These are phyloP conservation scores for Dromococcyx pavoninus DNA, from an alignment of 2,797 vertebrate genomes.

Conservation along the genomic window DNA sequence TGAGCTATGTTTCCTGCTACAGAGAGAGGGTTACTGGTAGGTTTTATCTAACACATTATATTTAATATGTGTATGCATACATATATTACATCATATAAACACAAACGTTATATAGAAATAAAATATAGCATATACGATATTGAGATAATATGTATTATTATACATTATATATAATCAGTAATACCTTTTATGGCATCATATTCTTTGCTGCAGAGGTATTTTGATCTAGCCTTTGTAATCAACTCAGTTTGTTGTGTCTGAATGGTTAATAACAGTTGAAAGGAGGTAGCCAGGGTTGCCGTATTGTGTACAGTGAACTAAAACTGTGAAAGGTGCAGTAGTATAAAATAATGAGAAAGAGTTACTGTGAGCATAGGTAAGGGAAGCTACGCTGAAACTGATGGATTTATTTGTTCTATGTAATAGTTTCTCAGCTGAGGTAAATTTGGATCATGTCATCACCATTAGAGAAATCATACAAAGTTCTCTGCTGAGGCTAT, in stretches of 20 bases:
- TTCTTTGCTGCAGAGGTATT: not conserved
- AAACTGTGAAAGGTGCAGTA: not conserved
- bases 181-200: not conserved
- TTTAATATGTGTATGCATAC: not conserved
- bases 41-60: not conserved
- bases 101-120: not conserved
- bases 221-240: not conserved
- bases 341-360: not conserved
- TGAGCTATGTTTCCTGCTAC: not conserved
- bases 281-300: not conserved
- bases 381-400: not conserved
- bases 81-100: not conserved
- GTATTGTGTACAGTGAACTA: not conserved
- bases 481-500: not conserved
- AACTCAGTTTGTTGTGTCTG: not conserved
- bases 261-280: not conserved
- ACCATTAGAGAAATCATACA: rapidly evolving
- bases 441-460: not conserved
- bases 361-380: not conserved
- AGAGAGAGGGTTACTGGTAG: not conserved
- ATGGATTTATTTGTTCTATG: not conserved
- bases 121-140: not conserved
- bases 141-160: not conserved
- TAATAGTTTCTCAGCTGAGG: not conserved
- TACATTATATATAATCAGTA: not conserved